Evolutionary conservation across 2,113 vertebrate species (phyloP), one percentile per base, ranked within the genome.

Genomic region (Monopterus albus): DNA sequence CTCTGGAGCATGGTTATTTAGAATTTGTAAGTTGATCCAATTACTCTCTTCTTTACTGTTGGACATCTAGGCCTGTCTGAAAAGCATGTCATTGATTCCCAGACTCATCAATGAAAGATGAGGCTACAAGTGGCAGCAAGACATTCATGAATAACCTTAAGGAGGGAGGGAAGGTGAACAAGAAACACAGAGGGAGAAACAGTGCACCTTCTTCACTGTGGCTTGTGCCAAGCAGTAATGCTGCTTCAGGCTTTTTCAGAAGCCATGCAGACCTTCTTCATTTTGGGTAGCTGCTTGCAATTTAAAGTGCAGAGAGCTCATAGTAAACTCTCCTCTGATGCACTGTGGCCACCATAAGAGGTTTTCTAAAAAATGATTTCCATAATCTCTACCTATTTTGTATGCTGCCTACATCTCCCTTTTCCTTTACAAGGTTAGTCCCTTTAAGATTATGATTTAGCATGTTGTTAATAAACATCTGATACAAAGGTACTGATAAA

Each of bases 341-440:
- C 46, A 72, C 28, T 57, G 26, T 56, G 38, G 56, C 15, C 6
- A 60, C n/a, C 6, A 1, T 51, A 40, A 75, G 28, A 64, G 29
- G n/a, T 58, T 64, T 65, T 38, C 11, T 42, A 43, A 13, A 40
- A 72, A 53, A 66, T n/a, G 7, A 62, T 58, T 49, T 69, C 15
- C n/a, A 55, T 61, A 23, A 11, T 57, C 56, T 60, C n/a, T 43
- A 20, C 55, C 25, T 39, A 59, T 67, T 69, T 75, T 72, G 45
- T 46, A 68, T 64, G 57, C 18, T 74, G 62, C 67, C 31, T 61
- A 61, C 65, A 59, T 31, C 36, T 42, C 55, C 38, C 42, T 45
- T 56, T 70, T 81, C 46, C 72, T 76, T 86, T 59, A 76, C 36
- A 67, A 87, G 83, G 85, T 86, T 63, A 84, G 85, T 84, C 71